These are phyloP conservation scores for Eilema sororculum DNA, from an alignment of 2,888 invertebrate species.

Conservation along the genomic window DNA sequence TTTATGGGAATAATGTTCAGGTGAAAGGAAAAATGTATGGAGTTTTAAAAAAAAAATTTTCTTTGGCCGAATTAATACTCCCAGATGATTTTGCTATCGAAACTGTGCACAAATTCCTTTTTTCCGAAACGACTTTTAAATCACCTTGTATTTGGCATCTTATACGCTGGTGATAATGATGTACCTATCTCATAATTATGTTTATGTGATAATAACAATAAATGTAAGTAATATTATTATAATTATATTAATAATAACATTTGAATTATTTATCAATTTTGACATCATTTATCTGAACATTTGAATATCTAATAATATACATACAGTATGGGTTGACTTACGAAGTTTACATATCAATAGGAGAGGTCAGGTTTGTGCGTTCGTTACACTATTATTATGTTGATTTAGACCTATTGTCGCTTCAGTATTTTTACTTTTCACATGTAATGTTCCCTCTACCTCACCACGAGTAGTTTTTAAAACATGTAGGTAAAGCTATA, in stretches of 20 bases:
- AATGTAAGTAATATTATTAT: not conserved
- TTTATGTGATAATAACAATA: not conserved
- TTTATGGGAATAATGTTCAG: no score
- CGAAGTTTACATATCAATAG: conserved; percentile 25
- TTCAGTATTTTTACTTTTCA: conserved; percentile 51
- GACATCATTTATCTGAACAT: not conserved
- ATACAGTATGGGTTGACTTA: not conserved
- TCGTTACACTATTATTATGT: conserved; percentile 43
- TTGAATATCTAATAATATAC: not conserved
- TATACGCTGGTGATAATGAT: conserved; percentile 10
- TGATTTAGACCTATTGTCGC: conserved; percentile 27
- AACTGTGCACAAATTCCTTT: no score
- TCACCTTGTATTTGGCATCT: conserved; percentile 4
- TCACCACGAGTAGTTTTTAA: conserved; percentile 46
- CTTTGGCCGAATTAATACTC: no score
- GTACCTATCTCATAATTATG: conserved; percentile 14
- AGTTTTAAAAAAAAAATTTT: no score
- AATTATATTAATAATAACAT: conserved; percentile 1
- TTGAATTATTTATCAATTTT: conserved; percentile 4
- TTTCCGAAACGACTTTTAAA: no score
- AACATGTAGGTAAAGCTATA: not conserved
- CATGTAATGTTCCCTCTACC: conserved; percentile 44
- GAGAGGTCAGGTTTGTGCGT: conserved; percentile 57
- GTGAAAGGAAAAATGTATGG: no score
- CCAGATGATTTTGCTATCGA: no score